A percentile compares a stretch with the other conserved stretches of the same genome.
These are phyloP conservation scores for Cydia pomonella DNA, from an alignment of 1,140 invertebrate species.

Conservation along the genomic window DNA sequence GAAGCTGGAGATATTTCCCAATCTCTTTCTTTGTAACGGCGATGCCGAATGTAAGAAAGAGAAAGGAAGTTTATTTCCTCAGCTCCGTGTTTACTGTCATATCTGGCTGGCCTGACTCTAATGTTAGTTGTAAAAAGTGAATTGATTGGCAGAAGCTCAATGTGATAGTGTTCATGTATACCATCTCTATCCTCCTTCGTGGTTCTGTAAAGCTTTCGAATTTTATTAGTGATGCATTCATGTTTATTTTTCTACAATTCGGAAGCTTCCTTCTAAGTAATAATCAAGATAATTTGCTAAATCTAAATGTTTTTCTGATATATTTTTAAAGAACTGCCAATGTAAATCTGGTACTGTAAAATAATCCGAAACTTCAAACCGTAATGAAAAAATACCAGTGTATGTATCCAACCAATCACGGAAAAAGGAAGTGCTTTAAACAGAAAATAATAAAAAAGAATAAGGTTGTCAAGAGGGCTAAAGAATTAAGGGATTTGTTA, in stretches of 20 bases:
- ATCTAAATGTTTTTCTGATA: background rate
- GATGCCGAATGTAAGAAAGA: background rate
- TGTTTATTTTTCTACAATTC: slow-evolving; percentile 5
- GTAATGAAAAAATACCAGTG: background rate
- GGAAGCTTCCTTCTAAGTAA: slow-evolving; percentile 25
- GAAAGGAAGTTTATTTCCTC: background rate
- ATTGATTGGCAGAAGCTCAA: slow-evolving; percentile 8
- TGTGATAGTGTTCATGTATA: slow-evolving; percentile 20
- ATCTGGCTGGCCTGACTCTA: background rate
- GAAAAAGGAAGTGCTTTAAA: background rate
- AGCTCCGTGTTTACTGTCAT: background rate
- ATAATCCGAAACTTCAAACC: background rate
- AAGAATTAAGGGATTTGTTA: background rate
- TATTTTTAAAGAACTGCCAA: background rate
- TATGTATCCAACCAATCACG: background rate
- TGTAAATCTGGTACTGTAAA: background rate
- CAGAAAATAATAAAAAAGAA: background rate
- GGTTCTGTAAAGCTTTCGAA: slow-evolving; percentile 20
- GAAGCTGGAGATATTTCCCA: background rate
- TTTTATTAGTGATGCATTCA: slow-evolving; percentile 20
- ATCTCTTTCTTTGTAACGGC: background rate
- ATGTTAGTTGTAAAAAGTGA: slow-evolving; percentile 14
- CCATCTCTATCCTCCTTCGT: background rate
- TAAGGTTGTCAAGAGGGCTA: background rate
- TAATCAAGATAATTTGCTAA: background rate